These are phyloP conservation scores for Eurystomus gularis DNA, from an alignment of 2,113 vertebrate species.

Conservation along the genomic window DNA sequence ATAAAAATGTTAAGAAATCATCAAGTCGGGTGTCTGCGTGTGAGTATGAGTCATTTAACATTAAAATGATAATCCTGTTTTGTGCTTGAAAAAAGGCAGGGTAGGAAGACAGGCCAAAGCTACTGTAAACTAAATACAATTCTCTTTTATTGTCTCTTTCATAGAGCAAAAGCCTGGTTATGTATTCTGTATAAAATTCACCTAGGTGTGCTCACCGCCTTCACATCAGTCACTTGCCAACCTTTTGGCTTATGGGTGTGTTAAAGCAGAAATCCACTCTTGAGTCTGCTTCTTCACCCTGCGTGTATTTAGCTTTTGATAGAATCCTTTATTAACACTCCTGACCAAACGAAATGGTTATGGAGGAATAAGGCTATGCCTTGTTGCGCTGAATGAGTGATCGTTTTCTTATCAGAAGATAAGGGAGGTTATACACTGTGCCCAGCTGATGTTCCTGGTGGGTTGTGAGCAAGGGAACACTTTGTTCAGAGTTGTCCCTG, in stretches of 20 bases:
- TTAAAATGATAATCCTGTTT: background rate
- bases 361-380: background rate
- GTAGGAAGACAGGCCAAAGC: background rate
- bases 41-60: background rate
- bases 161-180: background rate
- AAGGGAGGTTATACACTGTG: rapidly evolving
- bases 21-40: background rate
- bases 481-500: background rate
- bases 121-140: background rate
- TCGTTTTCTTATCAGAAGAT: background rate
- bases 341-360: background rate
- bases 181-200: background rate
- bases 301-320: background rate
- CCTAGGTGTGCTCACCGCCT: background rate
- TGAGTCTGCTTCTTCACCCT: background rate
- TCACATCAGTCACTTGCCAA: background rate
- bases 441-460: background rate
- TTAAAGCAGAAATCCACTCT: background rate
- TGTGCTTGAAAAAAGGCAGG: background rate
- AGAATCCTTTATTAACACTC: background rate
- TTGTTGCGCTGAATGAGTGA: background rate
- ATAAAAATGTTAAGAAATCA: background rate
- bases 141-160: background rate
- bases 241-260: background rate
- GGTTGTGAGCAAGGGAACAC: background rate